These are phyloP conservation scores for Lycocerus yunnanus DNA, from an alignment of 2,888 invertebrate genomes.

Conservation along the genomic window DNA sequence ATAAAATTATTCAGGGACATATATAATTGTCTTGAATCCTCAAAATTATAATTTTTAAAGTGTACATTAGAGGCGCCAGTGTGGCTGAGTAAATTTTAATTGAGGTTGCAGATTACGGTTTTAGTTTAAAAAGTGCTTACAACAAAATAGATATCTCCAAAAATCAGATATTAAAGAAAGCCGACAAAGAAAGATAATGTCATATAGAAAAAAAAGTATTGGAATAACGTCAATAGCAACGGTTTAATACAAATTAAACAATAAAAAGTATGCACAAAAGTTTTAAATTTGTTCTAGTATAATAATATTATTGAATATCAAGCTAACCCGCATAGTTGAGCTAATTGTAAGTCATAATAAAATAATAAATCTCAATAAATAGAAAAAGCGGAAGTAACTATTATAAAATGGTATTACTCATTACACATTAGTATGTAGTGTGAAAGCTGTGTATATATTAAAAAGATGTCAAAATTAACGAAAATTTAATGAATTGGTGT, in stretches of 20 bases:
- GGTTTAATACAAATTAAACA: not conserved
- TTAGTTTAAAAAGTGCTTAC: too few relatives aligned
- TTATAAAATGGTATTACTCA: not conserved
- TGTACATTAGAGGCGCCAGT: too few relatives aligned
- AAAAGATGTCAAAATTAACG: not conserved
- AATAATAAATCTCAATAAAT: not conserved
- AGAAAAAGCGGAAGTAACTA: not conserved
- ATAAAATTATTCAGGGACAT: too few relatives aligned
- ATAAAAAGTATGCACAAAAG: not conserved
- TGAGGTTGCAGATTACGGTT: too few relatives aligned
- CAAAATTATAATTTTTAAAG: too few relatives aligned
- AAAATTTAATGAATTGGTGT: not conserved
- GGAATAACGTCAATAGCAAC: too few relatives aligned
- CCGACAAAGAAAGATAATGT: too few relatives aligned
- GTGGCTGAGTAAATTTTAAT: too few relatives aligned
- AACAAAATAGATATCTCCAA: too few relatives aligned
- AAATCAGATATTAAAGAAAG: too few relatives aligned
- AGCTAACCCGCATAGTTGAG: not conserved
- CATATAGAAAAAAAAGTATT: too few relatives aligned
- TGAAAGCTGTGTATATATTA: not conserved
- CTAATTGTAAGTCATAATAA: not conserved
- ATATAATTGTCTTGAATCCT: too few relatives aligned
- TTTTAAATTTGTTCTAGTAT: not conserved
- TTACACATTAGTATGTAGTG: not conserved
- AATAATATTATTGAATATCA: not conserved